Evolutionary conservation across 2,888 invertebrate species (phyloP).

Genomic region (Acleris cristana): DNA sequence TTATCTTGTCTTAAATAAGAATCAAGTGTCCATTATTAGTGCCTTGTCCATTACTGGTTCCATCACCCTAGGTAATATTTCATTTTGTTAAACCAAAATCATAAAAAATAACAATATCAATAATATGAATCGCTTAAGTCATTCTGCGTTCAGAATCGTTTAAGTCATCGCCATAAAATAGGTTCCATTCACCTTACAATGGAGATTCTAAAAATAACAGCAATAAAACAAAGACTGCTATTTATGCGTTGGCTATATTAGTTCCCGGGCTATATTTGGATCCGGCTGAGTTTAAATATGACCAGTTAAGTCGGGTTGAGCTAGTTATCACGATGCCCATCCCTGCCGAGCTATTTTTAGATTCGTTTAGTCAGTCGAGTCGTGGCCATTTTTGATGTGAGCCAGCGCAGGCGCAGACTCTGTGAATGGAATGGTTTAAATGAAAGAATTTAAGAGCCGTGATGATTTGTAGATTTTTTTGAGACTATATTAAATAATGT

Average conservation of each 20-base stretch:
- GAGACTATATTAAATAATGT: background rate
- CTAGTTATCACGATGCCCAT: slow-evolving; percentile 35
- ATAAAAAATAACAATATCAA: too few relatives aligned
- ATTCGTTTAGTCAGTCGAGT: slow-evolving; percentile 36
- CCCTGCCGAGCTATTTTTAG: slow-evolving; percentile 35
- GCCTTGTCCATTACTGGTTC: too few relatives aligned
- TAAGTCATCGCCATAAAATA: background rate
- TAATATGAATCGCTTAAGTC: too few relatives aligned
- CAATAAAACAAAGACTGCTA: slow-evolving; percentile 29
- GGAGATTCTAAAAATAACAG: slow-evolving; percentile 26
- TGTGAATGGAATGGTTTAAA: slow-evolving; percentile 15
- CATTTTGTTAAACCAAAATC: too few relatives aligned
- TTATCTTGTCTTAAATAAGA: too few relatives aligned
- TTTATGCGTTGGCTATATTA: slow-evolving; percentile 34
- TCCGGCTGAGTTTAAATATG: slow-evolving; percentile 24
- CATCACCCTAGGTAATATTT: too few relatives aligned
- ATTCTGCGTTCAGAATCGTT: too few relatives aligned
- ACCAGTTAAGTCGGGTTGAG: slow-evolving; percentile 34
- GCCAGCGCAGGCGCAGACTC: background rate
- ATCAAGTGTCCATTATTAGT: too few relatives aligned
- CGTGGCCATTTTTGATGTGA: slow-evolving; percentile 31
- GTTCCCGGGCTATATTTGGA: slow-evolving; percentile 34
- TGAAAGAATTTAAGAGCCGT: background rate
- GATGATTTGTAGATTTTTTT: background rate
- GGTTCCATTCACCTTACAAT: slow-evolving; percentile 26